Evolutionary conservation across 2,888 invertebrate genomes (phyloP), one percentile per base, ranked within the genome.

Genomic region (Harmothoe impar): DNA sequence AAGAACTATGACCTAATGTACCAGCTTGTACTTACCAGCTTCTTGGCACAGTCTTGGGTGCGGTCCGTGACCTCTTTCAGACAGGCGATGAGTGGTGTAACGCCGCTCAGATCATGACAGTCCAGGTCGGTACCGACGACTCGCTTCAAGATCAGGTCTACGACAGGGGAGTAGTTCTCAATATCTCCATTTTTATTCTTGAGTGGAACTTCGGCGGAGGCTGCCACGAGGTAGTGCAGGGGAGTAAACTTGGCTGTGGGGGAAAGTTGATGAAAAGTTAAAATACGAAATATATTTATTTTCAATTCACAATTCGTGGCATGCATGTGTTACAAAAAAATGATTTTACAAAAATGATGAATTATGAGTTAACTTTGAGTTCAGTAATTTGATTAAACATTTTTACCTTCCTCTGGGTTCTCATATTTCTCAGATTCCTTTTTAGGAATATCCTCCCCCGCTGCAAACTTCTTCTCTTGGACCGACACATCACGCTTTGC

Each of bases 11-110:
- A n/a, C n/a, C n/a, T n/a, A n/a, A n/a, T n/a, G n/a, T n/a, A n/a
- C n/a, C n/a, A n/a, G n/a, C n/a, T n/a, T n/a, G n/a, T 23, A 92
- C 94, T 91, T 93, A 95, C 95, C 93, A 96, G 92, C 51, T 94
- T 91, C 88, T 94, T 93, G 43, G 94, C 93, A n/a, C 93, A 93
- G 68, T 92, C 91, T 25, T 77, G 29, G 23, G 33, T 33, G 33
- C 54, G 35, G 23, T 20, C 29, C 0, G 51, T n/a, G 43, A 25
- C 72, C 0, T 15, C 23, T 43, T 43, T 81, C 81, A 81, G 43
- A 43, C 35, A 81, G 1, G 33, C 78, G 20, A 94, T 92, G 3
- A 96, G 93, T 15, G 96, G 95, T 0, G 96, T 96, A 89, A 94
- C 91, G 17, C 94, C 94, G 23, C 93, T 89, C 81, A 94, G 88